These are phyloP conservation scores for Sceliomorpha sp. DNA, from an alignment of 2,888 invertebrate species.

Conservation along the genomic window DNA sequence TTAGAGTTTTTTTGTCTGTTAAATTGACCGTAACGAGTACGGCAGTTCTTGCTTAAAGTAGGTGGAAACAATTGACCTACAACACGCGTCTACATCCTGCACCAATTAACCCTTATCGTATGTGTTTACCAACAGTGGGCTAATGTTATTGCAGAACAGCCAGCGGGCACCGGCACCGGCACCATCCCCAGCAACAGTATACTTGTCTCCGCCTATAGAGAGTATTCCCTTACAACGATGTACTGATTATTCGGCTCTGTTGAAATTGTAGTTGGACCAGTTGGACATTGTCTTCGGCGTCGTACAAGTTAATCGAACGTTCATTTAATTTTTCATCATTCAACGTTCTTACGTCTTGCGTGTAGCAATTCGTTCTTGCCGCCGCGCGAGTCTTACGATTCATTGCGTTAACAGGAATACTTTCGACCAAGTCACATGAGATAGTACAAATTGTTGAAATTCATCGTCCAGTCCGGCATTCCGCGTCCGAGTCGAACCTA, in stretches of 20 bases:
- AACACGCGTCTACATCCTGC: conserved; percentile 47
- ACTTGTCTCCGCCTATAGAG: neutral
- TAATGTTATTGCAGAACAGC: conserved; percentile 62
- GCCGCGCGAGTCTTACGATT: too few relatives aligned
- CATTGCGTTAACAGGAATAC: too few relatives aligned
- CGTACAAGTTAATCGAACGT: too few relatives aligned
- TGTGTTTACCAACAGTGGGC: conserved; percentile 53
- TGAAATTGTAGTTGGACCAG: too few relatives aligned
- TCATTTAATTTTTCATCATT: too few relatives aligned
- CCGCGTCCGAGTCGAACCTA: conserved; percentile 70
- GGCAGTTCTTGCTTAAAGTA: conserved; percentile 60
- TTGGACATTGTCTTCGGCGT: too few relatives aligned
- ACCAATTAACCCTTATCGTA: conserved; percentile 69
- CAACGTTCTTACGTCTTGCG: too few relatives aligned
- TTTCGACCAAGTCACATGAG: too few relatives aligned
- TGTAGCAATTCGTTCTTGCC: too few relatives aligned
- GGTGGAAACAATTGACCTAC: conserved; percentile 69
- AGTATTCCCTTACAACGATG: conserved; percentile 16
- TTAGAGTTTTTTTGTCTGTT: conserved; percentile 60
- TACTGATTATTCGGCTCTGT: conserved; percentile 18
- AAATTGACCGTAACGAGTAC: conserved; percentile 49
- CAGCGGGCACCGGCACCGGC: too few relatives aligned
- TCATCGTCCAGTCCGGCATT: too few relatives aligned
- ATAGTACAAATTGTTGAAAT: conserved; percentile 1
- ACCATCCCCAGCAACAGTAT: conserved; percentile 13